Conservation (phyloP, 2,797 vertebrate species). For the Echiichthys vipera region DNA sequence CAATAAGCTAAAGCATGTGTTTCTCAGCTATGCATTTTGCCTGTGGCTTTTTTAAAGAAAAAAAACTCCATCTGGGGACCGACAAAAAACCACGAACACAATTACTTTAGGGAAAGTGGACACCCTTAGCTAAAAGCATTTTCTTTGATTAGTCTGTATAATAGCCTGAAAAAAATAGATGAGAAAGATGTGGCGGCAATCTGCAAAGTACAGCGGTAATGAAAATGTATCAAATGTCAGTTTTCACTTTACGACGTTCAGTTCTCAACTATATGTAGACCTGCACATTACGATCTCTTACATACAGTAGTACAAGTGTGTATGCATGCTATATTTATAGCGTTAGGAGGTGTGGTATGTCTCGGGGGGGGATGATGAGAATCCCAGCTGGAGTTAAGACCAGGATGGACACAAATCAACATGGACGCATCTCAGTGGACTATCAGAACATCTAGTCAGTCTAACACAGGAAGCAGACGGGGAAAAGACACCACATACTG, state of each 20-base stretch:
- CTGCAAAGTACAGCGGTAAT: constrained; percentile 30
- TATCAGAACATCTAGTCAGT: neutral
- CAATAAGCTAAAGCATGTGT: constrained; percentile 60
- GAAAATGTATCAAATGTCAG: constrained; percentile 5
- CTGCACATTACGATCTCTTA: neutral
- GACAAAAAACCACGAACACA: constrained; percentile 22
- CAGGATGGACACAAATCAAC: neutral
- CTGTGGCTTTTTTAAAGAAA: constrained; percentile 15
- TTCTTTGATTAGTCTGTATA: constrained; percentile 26
- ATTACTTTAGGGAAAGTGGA: constrained; percentile 52
- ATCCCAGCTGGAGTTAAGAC: neutral
- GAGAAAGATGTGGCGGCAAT: constrained; percentile 25
- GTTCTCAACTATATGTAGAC: neutral
- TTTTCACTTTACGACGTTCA: neutral
- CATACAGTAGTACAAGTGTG: neutral
- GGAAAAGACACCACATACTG: neutral
- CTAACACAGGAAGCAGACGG: neutral
- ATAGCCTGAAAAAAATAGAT: constrained; percentile 2
- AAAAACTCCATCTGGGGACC: constrained; percentile 35
- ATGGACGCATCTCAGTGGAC: neutral
- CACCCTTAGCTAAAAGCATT: constrained; percentile 12
- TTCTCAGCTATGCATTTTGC: constrained; percentile 33
- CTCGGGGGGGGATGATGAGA: neutral
- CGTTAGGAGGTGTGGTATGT: neutral
- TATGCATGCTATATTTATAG: neutral